phyloP scores from a whole-genome alignment of 2,888 invertebrate genomes.

The Eumerus sabulonum region DNA sequence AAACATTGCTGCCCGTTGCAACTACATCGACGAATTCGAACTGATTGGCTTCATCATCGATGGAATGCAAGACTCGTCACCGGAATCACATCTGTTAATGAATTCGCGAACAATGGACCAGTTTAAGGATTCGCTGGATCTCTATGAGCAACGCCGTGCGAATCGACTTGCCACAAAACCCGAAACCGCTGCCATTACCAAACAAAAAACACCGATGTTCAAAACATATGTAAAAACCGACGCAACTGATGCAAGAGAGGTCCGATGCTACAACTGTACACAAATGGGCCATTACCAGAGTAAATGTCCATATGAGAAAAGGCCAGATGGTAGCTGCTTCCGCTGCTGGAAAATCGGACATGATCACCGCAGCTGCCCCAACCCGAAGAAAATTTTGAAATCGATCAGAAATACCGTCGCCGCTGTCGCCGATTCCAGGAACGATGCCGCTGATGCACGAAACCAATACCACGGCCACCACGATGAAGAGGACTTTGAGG shows the following conservation, averaged over 20 bases:
- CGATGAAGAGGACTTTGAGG: no score
- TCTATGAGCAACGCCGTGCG: constrained; percentile 1
- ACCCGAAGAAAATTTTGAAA: constrained; percentile 5
- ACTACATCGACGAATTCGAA: constrained; percentile 36
- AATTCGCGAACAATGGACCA: constrained; percentile 48
- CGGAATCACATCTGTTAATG: constrained; percentile 40
- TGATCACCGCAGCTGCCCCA: constrained; percentile 17
- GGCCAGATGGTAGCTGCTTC: constrained; percentile 28
- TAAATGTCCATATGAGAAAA: constrained; percentile 19
- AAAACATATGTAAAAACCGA: background rate
- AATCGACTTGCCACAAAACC: constrained; percentile 6
- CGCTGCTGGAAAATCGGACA: constrained; percentile 13
- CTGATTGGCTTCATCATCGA: constrained; percentile 28
- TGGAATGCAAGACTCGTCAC: constrained; percentile 28
- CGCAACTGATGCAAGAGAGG: constrained; percentile 22
- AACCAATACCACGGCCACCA: no score
- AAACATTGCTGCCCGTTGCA: constrained; percentile 16
- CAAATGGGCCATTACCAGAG: constrained; percentile 41
- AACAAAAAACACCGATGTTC: constrained; percentile 1
- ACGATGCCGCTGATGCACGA: constrained; percentile 14
- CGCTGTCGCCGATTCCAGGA: constrained; percentile 7
- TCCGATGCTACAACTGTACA: constrained; percentile 30
- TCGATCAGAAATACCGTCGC: no score
- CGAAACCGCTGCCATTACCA: constrained; percentile 1
- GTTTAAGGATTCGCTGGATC: background rate